Base-by-base conservation (phyloP, 92 coral and sea anemone species). In the Epizoanthus illoricatus region DNA sequence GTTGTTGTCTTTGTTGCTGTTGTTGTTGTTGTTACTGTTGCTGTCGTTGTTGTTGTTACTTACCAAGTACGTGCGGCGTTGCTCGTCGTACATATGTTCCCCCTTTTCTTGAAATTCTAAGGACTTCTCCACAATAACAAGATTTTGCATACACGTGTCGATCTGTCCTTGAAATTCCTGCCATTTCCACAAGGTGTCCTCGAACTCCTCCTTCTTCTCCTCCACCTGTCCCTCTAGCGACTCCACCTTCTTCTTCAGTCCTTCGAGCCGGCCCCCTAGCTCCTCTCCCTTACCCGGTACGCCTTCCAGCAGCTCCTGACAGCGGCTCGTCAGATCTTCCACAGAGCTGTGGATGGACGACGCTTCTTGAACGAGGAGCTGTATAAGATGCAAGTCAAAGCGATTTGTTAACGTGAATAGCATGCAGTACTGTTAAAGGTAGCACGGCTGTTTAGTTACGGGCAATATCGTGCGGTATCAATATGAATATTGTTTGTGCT, bases 121-220 rank as follows among this genome's bases (percentile, higher is more conserved):
- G 2, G 97, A 93, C 56, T 86, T 90, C 55, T 93, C 90, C 79
- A 93, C 89, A 84, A 93, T 84, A 41, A 84, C 91, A 20, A 93
- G 91, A 79, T 89, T 93, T 43, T 86, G 90, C 76, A 90, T 84
- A 63, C 97, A 90, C 28, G 92, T 74, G 71, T 93, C 92, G 33
- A 93, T 81, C 39, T 93, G 94, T 3, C 86, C 91, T 68, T 90
- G 91, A 58, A 88, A 85, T 52, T 90, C 98, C 90, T 95, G 94
- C 94, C 95, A 95, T 58, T 74, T 92, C 93, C 94, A 92, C 65
- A 88, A 86, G 12, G 87, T 82, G 65, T 93, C 97, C 59, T 95
- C 98, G 24, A 87, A 91, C 74, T 91, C 95, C 66, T 89, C 91
- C 79, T 90, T 89, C 62, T 88, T 90, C 79, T 93, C 94, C n/a